Percentiles rank a stretch among this genome's conserved stretches.
Evolutionary conservation across 1,140 invertebrate species (phyloP).

Genomic region (Mercenaria mercenaria): DNA sequence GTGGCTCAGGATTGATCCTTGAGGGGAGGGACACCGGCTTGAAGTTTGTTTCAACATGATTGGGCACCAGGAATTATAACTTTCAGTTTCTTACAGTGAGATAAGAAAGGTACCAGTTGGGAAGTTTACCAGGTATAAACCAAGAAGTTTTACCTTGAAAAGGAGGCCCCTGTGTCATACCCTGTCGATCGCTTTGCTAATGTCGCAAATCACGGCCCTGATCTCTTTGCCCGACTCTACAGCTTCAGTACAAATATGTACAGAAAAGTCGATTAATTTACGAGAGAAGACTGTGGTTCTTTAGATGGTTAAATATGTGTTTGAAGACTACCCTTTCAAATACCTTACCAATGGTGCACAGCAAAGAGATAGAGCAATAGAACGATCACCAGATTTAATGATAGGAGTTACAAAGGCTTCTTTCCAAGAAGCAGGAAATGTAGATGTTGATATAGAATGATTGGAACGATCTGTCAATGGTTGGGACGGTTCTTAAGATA

Average conservation of each 20-base stretch:
- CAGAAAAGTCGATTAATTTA: conserved; percentile 5
- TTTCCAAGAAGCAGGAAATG: neutral
- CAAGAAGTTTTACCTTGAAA: neutral
- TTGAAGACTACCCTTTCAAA: neutral
- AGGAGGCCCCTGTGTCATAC: conserved; percentile 43
- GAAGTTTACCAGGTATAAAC: neutral
- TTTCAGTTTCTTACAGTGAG: conserved; percentile 29
- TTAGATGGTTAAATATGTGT: no score
- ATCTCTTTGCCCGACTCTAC: conserved; percentile 8
- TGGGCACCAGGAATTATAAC: neutral
- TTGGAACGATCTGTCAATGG: neutral
- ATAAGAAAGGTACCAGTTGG: conserved; percentile 17
- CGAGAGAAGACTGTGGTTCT: neutral
- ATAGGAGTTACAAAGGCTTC: neutral
- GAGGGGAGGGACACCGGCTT: conserved; percentile 60
- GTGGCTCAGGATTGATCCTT: conserved; percentile 64
- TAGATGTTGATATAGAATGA: neutral
- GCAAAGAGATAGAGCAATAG: neutral
- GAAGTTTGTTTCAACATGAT: neutral
- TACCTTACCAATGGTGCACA: neutral
- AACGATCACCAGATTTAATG: neutral
- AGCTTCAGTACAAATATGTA: neutral
- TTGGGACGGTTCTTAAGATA: neutral
- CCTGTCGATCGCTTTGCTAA: conserved; percentile 17
- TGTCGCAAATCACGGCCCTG: conserved; percentile 28